A percentile compares a stretch with the other conserved stretches of the same genome.
Conservation (phyloP, 2,888 invertebrate species). For the Ditula angustiorana region DNA sequence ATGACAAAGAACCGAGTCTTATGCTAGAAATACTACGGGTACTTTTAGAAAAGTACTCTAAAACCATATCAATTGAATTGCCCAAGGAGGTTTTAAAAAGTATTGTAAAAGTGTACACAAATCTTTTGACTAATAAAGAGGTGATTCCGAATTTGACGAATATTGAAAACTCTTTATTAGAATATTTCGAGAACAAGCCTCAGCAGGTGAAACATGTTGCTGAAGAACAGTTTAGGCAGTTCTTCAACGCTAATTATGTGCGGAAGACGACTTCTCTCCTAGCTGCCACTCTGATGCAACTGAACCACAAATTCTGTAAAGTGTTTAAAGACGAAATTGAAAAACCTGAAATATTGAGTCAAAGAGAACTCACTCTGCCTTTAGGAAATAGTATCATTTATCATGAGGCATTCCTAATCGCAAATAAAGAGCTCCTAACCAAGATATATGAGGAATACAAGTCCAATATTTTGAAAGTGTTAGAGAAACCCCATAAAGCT, state of each 20-base stretch:
- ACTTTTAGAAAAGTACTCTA: constrained; percentile 77
- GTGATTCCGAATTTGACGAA: constrained; percentile 75
- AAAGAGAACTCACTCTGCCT: constrained; percentile 88
- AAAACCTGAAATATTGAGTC: constrained; percentile 77
- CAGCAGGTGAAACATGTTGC: constrained; percentile 82
- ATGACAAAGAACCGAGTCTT: constrained; percentile 80
- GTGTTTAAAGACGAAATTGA: constrained; percentile 76
- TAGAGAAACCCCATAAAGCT: constrained; percentile 89
- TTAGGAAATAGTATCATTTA: constrained; percentile 80
- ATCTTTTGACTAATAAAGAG: constrained; percentile 71
- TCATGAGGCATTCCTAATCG: constrained; percentile 67
- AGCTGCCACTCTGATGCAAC: constrained; percentile 84
- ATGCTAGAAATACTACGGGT: constrained; percentile 79
- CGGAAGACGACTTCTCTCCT: constrained; percentile 86
- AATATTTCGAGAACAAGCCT: constrained; percentile 87
- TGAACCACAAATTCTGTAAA: constrained; percentile 76
- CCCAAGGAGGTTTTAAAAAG: constrained; percentile 67
- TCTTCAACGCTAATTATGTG: constrained; percentile 79
- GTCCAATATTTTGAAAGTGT: constrained; percentile 86
- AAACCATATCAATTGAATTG: constrained; percentile 59
- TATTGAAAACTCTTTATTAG: constrained; percentile 83
- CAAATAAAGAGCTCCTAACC: constrained; percentile 76
- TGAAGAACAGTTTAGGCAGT: constrained; percentile 81
- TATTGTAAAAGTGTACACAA: constrained; percentile 72
- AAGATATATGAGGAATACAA: constrained; percentile 86